Evolutionary conservation across 2,888 invertebrate species (phyloP).

Genomic region (Pachycephus smyrnensis): DNA sequence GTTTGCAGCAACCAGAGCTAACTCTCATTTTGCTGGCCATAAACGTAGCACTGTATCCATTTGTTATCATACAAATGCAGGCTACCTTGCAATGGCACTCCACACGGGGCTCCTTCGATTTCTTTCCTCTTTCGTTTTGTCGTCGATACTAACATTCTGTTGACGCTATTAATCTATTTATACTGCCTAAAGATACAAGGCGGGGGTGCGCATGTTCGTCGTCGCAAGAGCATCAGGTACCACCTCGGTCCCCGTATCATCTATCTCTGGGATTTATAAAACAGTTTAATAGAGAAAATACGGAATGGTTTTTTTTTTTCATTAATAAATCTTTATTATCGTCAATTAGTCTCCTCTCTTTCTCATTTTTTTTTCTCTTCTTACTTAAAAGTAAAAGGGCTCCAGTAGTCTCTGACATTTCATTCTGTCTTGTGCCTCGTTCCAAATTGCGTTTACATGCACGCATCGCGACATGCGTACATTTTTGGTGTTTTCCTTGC

Average conservation of each 20-base stretch:
- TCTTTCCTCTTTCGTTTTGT: background rate
- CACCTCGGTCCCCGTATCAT: background rate
- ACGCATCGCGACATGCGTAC: slow-evolving; percentile 45
- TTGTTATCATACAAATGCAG: slow-evolving; percentile 56
- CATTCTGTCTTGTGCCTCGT: background rate
- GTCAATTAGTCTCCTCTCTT: slow-evolving; percentile 7
- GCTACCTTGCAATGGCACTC: slow-evolving; percentile 59
- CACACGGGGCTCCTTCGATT: slow-evolving; percentile 10
- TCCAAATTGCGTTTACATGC: slow-evolving; percentile 19
- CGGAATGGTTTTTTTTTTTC: background rate
- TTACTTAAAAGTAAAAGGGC: no score
- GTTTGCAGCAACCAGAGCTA: slow-evolving; percentile 42
- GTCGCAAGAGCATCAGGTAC: background rate
- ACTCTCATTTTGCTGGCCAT: slow-evolving; percentile 26
- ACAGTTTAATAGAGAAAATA: background rate
- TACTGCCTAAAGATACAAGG: background rate
- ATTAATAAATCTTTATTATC: slow-evolving; percentile 19
- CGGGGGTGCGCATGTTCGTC: background rate
- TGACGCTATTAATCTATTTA: slow-evolving; percentile 9
- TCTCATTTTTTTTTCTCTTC: no score
- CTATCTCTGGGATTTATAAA: background rate
- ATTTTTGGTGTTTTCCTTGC: slow-evolving; percentile 64
- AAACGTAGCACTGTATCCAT: slow-evolving; percentile 60
- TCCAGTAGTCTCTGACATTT: background rate
- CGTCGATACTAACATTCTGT: background rate